phyloP scores from a whole-genome alignment of 2,888 invertebrate species.

The Caprella mutica region DNA sequence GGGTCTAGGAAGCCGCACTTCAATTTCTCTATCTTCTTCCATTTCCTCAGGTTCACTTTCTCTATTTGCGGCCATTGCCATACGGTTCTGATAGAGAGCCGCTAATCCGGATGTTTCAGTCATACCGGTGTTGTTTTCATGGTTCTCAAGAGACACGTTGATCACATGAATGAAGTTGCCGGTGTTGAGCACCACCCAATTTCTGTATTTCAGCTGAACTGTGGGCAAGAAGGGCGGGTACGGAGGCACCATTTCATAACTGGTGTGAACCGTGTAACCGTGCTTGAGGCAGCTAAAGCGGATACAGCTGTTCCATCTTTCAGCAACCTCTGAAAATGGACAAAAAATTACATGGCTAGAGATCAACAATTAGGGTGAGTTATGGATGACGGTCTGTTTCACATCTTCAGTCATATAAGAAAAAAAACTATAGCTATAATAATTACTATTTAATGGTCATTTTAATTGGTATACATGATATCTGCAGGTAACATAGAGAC shows the following conservation, averaged over 20 bases:
- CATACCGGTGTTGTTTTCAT: conserved; percentile 5
- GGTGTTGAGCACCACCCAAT: conserved; percentile 65
- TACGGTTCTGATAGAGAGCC: background rate
- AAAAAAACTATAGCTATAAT: no score
- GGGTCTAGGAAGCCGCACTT: no score
- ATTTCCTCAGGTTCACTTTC: conserved; percentile 4
- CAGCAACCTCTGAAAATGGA: conserved; percentile 44
- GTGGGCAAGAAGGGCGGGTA: conserved; percentile 56
- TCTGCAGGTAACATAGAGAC: no score
- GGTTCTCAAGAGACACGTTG: conserved; percentile 48
- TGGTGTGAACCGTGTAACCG: conserved; percentile 82
- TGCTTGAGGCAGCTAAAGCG: conserved; percentile 69
- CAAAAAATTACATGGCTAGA: no score
- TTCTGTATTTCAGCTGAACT: conserved; percentile 44
- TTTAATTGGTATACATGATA: no score
- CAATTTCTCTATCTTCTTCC: background rate
- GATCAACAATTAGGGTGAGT: no score
- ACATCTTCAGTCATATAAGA: no score
- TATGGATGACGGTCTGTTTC: no score
- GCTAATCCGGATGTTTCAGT: background rate
- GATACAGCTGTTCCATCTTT: conserved; percentile 49
- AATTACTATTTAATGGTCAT: no score
- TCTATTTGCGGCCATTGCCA: background rate
- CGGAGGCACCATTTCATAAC: conserved; percentile 77
- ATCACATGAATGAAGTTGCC: conserved; percentile 74